These are phyloP conservation scores for Collichthys lucidus DNA, from an alignment of 2,113 vertebrate species.

Conservation along the genomic window DNA sequence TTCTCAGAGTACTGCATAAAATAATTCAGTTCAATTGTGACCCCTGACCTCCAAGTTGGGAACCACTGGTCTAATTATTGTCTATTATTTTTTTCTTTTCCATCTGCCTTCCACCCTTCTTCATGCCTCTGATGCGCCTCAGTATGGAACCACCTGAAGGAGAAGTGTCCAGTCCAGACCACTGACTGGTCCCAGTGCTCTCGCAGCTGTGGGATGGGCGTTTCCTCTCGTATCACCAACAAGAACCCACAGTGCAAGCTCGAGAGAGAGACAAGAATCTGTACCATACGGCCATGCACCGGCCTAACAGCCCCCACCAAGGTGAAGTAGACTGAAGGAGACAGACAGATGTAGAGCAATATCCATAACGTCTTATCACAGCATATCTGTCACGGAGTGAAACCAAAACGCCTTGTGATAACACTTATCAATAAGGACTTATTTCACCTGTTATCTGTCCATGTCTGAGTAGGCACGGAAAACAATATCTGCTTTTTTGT, in stretches of 20 bases:
- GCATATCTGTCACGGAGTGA: constrained; percentile 20
- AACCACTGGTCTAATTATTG: not conserved
- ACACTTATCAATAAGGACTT: constrained; percentile 16
- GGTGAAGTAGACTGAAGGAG: constrained; percentile 66
- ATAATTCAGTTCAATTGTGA: too few species aligned
- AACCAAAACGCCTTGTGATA: constrained; percentile 43
- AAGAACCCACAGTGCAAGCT: constrained; percentile 84
- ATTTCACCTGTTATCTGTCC: constrained; percentile 23
- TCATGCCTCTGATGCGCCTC: not conserved
- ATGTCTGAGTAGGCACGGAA: not conserved
- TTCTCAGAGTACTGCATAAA: too few species aligned
- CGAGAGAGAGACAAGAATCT: constrained; percentile 83
- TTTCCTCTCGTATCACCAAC: constrained; percentile 82
- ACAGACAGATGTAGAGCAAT: constrained; percentile 15
- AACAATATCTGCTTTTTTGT: constrained; percentile 33
- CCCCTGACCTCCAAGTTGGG: not conserved
- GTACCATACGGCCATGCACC: constrained; percentile 82
- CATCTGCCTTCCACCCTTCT: not conserved
- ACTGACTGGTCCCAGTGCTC: constrained; percentile 86
- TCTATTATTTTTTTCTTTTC: not conserved
- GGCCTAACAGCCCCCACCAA: constrained; percentile 72
- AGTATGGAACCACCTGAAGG: constrained; percentile 70
- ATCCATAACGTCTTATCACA: constrained; percentile 12
- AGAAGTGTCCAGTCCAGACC: constrained; percentile 77
- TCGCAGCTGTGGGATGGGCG: constrained; percentile 82